A percentile compares a stretch with the other conserved stretches of the same genome.
These are phyloP conservation scores for Microtus obscurus DNA, from an alignment of 2,797 vertebrate genomes.

Conservation along the genomic window DNA sequence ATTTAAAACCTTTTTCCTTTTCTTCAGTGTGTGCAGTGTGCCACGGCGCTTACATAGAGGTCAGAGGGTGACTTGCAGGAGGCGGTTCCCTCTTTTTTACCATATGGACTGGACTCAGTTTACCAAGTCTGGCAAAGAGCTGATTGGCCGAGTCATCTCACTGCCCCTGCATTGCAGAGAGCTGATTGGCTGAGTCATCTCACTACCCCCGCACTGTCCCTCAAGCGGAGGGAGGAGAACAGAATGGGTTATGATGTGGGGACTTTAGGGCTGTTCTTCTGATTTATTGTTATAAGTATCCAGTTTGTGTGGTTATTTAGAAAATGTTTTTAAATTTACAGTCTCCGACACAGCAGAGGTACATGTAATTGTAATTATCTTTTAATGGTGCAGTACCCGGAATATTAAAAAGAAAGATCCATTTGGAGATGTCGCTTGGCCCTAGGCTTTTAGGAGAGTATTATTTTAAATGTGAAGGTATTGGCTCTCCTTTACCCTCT, in stretches of 20 bases:
- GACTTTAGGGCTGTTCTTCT: conserved; percentile 40
- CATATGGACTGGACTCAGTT: no score
- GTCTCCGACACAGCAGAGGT: not conserved
- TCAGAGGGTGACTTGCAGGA: not conserved
- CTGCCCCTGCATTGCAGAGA: not conserved
- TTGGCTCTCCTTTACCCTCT: conserved; percentile 24
- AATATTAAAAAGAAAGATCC: conserved; percentile 48
- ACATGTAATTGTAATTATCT: conserved; percentile 33
- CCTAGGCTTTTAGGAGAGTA: conserved; percentile 42
- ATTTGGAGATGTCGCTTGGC: conserved; percentile 23
- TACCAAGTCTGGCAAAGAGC: not conserved
- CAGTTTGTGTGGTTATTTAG: conserved; percentile 33
- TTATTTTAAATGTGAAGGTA: conserved; percentile 20
- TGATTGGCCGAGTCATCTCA: no score
- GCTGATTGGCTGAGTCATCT: not conserved
- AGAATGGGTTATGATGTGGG: not conserved
- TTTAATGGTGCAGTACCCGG: not conserved
- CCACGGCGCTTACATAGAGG: not conserved
- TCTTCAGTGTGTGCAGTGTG: not conserved
- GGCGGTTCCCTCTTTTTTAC: no score
- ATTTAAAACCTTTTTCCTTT: not conserved
- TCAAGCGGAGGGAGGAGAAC: not conserved
- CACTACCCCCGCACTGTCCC: no score
- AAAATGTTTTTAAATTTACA: conserved; percentile 2
- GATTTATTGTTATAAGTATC: conserved; percentile 8